These are phyloP conservation scores for Pipa parva DNA, from an alignment of 2,113 vertebrate species.

Conservation along the genomic window DNA sequence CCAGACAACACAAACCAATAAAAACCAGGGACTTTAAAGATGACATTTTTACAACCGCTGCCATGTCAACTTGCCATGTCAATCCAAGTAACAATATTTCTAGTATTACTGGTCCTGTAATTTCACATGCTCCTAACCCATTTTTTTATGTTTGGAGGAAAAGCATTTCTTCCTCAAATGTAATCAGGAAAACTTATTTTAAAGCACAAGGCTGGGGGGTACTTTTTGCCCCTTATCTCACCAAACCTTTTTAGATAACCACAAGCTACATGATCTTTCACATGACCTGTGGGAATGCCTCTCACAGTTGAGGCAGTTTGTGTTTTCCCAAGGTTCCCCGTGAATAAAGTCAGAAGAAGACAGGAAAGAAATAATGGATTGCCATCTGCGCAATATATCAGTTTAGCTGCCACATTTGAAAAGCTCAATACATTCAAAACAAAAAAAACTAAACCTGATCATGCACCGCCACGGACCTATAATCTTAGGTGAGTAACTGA, in stretches of 20 bases:
- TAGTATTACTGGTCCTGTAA: too few relatives aligned
- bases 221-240: constrained; percentile 24
- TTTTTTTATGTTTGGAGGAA: constrained; percentile 21
- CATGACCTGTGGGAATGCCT: constrained; percentile 47
- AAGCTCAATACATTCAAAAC: constrained; percentile 24
- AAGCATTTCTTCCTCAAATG: constrained; percentile 32
- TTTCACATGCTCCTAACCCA: constrained; percentile 8
- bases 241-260: constrained; percentile 37
- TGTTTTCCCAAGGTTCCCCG: constrained; percentile 37
- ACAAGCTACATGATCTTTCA: constrained; percentile 48
- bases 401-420: constrained; percentile 14
- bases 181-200: constrained; percentile 23
- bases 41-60: too few relatives aligned
- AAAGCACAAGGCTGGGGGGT: constrained; percentile 20
- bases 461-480: not conserved
- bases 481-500: constrained; percentile 3
- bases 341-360: constrained; percentile 36
- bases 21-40: too few relatives aligned
- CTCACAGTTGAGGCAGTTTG: constrained; percentile 25
- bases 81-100: too few relatives aligned
- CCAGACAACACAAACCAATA: too few relatives aligned
- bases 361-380: constrained; percentile 32
- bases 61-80: too few relatives aligned
- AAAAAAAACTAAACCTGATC: constrained; percentile 22
- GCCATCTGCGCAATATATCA: constrained; percentile 32